These are phyloP conservation scores for Gracilinanus agilis DNA, from an alignment of 2,113 vertebrate genomes.

Conservation along the genomic window DNA sequence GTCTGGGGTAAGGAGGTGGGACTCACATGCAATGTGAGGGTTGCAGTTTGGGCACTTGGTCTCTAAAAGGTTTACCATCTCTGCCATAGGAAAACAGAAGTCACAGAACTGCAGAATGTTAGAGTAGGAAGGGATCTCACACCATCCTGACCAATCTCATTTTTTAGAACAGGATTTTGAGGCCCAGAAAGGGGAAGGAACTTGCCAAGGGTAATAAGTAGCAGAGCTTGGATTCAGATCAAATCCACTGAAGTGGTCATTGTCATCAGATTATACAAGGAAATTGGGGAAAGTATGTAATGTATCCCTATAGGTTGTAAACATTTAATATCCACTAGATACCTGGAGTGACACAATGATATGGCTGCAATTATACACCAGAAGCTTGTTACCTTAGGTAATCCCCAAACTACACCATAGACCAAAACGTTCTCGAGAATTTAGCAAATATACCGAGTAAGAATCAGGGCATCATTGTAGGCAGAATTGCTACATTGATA, in stretches of 20 bases:
- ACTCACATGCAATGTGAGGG: too few species aligned
- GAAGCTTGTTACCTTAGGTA: neutral
- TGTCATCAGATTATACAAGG: neutral
- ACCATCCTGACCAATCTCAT: neutral
- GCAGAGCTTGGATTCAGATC: neutral
- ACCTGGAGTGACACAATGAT: neutral
- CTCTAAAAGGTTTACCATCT: too few species aligned
- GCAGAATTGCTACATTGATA: neutral
- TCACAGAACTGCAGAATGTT: neutral
- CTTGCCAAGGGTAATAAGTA: conserved; percentile 25
- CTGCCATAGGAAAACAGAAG: neutral
- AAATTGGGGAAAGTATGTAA: neutral
- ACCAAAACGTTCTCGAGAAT: neutral
- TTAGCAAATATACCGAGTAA: neutral
- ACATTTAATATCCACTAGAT: neutral
- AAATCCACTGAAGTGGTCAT: neutral
- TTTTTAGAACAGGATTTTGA: conserved; percentile 36
- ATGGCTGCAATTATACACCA: neutral
- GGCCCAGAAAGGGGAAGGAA: conserved; percentile 27
- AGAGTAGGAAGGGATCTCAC: neutral
- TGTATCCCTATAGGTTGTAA: neutral
- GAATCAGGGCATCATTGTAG: neutral
- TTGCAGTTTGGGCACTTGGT: too few species aligned
- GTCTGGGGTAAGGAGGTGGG: too few species aligned
- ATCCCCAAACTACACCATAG: neutral